A percentile compares a stretch with the other conserved stretches of the same genome.
Evolutionary conservation across 2,113 vertebrate species (phyloP).

Genomic region (Atlantisia rogersi): DNA sequence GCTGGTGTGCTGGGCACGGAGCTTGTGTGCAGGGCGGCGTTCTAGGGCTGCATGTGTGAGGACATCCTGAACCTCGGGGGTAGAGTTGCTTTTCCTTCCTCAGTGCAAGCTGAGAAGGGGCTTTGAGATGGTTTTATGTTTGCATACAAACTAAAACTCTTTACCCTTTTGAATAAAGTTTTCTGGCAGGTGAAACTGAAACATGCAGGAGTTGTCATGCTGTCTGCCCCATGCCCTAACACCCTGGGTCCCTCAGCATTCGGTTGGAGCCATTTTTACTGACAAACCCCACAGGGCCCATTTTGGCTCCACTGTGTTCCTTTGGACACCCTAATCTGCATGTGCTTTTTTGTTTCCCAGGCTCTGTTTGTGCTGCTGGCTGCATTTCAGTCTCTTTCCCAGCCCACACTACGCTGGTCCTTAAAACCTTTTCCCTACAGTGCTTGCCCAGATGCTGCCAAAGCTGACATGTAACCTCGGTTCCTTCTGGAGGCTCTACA

Average conservation of each 20-base stretch:
- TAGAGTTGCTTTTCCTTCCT: neutral
- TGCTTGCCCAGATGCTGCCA: neutral
- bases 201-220: neutral
- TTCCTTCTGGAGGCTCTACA: neutral
- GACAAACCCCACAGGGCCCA: neutral
- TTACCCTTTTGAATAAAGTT: neutral
- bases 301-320: neutral
- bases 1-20: fast-evolving
- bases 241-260: neutral
- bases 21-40: fast-evolving
- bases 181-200: neutral
- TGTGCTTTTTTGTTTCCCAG: neutral
- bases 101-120: neutral
- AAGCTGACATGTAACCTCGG: fast-evolving
- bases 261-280: neutral
- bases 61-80: neutral
- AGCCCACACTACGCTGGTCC: neutral
- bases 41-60: neutral
- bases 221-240: neutral
- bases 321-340: neutral
- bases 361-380: neutral
- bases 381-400: neutral
- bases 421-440: neutral
- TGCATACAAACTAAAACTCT: neutral
- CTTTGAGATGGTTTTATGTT: neutral